A percentile compares a stretch with the other conserved stretches of the same genome.
phyloP scores from a whole-genome alignment of 2,113 vertebrate species.

The Choloepus hoffmanni region DNA sequence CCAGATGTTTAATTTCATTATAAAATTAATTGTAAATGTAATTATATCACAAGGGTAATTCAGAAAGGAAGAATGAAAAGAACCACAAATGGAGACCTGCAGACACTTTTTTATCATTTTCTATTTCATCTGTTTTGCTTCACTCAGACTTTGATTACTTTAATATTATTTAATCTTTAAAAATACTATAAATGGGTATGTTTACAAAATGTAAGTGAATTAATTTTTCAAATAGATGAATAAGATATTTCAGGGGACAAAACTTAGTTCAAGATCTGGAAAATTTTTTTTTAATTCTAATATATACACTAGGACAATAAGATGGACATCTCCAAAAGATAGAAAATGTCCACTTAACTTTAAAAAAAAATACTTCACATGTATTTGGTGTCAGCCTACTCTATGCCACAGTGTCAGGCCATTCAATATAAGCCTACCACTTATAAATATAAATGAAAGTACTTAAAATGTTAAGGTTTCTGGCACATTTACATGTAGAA shows the following conservation, averaged over 20 bases:
- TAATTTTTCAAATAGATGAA: slow-evolving; percentile 21
- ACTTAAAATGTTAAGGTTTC: background rate
- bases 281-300: background rate
- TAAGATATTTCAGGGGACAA: background rate
- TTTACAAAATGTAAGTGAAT: background rate
- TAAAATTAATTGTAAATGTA: slow-evolving; percentile 9
- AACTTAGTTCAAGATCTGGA: background rate
- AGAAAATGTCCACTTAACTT: background rate
- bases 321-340: background rate
- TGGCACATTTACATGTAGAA: background rate
- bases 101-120: background rate
- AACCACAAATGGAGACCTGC: background rate
- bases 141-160: slow-evolving; percentile 9
- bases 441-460: background rate
- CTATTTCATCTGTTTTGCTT: slow-evolving; percentile 37
- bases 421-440: background rate
- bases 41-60: background rate
- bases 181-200: background rate
- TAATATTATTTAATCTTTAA: background rate
- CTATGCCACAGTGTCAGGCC: background rate
- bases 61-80: background rate
- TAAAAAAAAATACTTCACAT: background rate
- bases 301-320: background rate
- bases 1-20: slow-evolving; percentile 9
- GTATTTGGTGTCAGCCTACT: background rate